Base-by-base conservation (phyloP, 2,797 vertebrate genomes). In the Pangasius djambal region DNA sequence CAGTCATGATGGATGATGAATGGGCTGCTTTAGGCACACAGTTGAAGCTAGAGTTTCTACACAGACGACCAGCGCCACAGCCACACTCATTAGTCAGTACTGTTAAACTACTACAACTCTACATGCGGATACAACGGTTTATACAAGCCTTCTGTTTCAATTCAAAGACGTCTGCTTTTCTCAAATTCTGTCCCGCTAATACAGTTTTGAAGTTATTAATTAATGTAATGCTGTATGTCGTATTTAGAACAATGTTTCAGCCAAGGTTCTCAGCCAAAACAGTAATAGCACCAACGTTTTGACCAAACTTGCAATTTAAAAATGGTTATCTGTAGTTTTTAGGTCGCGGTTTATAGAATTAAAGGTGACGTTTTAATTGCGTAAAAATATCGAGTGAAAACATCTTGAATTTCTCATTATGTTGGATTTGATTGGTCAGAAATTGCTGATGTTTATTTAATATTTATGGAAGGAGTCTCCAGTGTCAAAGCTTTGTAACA, bases 1-100 rank as follows among this genome's bases (percentile, higher is more conserved):
- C 72, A 63, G 37, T 61, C 72, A 63, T 48, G 59, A 86, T 34
- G 57, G 40, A 78, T 86, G 72, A 86, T 77, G 83, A 85, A 70
- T 55, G 65, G 48, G 65, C 72, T 63, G 85, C 85, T 86, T 59
- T 70, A 55, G 85, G 72, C 85, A 20, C 40, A 61, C 72, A 31
- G 52, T 31, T 31, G 72, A 77, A 75, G 55, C 85, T 77, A 31
- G 55, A 77, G 72, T 77, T 86, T 86, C 55, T 65, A 61, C 70
- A 31, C 72, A 48, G 37, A 77, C n/a, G 83, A 52, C 83, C 63
- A 52, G 83, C n/a, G 5, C 61, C 16, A 31, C 40, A 50, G 83
- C 48, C n/a, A 6, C 48, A 9, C 67, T 85, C 65, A 70, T 70
- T 85, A 85, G 65, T 7, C 61, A 10, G 18, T 34, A 70, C 25